Evolutionary conservation across 2,888 invertebrate species (phyloP), one percentile per base, ranked within the genome.

Genomic region (Chrysolina haemoptera): DNA sequence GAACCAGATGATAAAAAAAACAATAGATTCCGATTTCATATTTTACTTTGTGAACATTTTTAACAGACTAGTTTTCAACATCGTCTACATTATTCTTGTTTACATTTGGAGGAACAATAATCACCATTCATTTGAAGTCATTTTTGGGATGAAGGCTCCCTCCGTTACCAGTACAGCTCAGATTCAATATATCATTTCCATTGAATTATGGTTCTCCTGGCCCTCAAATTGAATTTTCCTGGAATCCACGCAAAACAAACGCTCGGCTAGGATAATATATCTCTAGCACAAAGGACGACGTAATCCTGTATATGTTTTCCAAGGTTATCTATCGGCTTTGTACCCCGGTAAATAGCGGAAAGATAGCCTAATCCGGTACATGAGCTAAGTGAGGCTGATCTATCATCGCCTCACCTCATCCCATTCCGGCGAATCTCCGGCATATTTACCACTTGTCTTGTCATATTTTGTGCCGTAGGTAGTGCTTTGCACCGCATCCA

Each of bases 341-440:
- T 76, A 66, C 71, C 65, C 70, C 69, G 73, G 79, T 79, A 82
- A 84, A 82, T 83, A 82, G 81, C 81, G 80, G 82, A 80, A 78
- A 79, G 80, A 81, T 83, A 83, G 81, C 80, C 82, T 83, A 82
- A 81, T 82, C 79, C 81, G 78, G 79, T 75, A 84, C 82, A 83
- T 78, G 82, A 79, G 81, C 81, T 81, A 80, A 82, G 79, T 76
- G 81, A 81, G 74, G 79, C 79, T 83, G 82, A 84, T 84, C 83
- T 84, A 84, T 85, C 84, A 84, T 83, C 83, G 82, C 83, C 81
- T 80, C 79, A 80, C 79, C 80, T 80, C 83, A 79, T 82, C 81
- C 80, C 79, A 80, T 79, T 82, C 78, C 81, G 78, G 12, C n/a
- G 35, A n/a, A 27, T 16, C n/a, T 79, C 78, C 81, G 80, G 81